Conservation (phyloP, 2,113 vertebrate genomes). For the Setophaga petechia region DNA sequence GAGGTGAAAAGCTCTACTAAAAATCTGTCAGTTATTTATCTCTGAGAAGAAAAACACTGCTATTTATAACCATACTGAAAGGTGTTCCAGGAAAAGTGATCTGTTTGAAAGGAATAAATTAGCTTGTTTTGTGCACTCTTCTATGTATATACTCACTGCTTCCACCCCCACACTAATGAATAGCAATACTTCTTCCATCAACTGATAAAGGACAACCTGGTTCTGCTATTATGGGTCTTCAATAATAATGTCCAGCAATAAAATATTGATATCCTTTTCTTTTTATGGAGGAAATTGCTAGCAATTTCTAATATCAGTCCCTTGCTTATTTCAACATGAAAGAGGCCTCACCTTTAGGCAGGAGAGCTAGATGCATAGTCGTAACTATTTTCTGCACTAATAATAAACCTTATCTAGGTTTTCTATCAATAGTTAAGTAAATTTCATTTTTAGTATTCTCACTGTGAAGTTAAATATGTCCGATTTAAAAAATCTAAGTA, state of each 20-base stretch:
- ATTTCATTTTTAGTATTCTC: background rate
- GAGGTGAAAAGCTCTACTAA: background rate
- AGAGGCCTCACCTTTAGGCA: background rate
- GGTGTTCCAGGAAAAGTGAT: background rate
- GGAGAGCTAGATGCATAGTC: background rate
- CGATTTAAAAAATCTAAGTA: background rate
- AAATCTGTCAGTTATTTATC: background rate
- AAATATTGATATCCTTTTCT: background rate
- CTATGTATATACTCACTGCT: background rate
- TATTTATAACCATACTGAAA: background rate
- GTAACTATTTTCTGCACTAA: background rate
- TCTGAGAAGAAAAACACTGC: background rate
- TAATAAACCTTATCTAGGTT: background rate
- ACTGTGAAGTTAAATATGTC: background rate
- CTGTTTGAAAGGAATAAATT: background rate
- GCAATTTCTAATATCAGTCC: background rate
- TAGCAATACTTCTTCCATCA: background rate
- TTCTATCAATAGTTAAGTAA: background rate
- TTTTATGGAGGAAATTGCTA: slow-evolving; percentile 5
- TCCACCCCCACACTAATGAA: background rate
- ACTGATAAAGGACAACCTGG: background rate
- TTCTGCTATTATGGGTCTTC: background rate
- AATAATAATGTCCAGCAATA: background rate
- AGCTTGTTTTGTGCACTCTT: background rate
- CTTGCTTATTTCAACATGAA: background rate